These are phyloP conservation scores for Catagonus wagneri DNA, from an alignment of 2,113 vertebrate genomes.

Conservation along the genomic window DNA sequence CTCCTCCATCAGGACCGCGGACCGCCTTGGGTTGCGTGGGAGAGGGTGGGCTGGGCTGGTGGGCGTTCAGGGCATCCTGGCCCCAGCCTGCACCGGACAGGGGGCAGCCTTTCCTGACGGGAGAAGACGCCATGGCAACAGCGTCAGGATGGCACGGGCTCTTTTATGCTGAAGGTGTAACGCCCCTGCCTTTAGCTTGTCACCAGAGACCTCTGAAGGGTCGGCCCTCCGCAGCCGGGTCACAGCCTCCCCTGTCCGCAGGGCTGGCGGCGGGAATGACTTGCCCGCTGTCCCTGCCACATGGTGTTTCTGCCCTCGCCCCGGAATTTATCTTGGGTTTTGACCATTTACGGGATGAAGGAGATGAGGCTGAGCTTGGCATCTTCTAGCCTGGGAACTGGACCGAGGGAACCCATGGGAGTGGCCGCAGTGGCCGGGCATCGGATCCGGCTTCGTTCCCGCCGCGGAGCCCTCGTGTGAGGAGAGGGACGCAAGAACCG, in stretches of 20 bases:
- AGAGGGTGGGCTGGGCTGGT: too few species aligned
- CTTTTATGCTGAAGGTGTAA: neutral
- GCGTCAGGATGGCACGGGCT: neutral
- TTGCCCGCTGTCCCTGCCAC: neutral
- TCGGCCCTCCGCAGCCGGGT: neutral
- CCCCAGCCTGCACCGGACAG: neutral
- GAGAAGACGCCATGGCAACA: slow-evolving; percentile 25
- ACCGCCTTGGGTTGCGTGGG: too few species aligned
- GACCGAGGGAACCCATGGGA: neutral
- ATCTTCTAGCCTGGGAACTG: slow-evolving; percentile 1
- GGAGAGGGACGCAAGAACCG: slow-evolving; percentile 60
- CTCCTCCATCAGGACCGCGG: too few species aligned
- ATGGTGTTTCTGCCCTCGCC: slow-evolving; percentile 37
- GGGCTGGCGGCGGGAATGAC: slow-evolving; percentile 22
- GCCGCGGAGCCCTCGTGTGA: slow-evolving; percentile 58
- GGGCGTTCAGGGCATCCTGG: slow-evolving; percentile 8
- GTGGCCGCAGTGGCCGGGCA: neutral
- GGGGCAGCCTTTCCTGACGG: slow-evolving; percentile 47
- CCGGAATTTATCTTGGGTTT: slow-evolving; percentile 64
- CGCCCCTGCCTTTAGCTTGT: neutral
- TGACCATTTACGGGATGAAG: slow-evolving; percentile 50
- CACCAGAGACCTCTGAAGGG: neutral
- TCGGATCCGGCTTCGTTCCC: slow-evolving; percentile 77
- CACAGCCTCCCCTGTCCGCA: neutral
- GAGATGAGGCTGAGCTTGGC: slow-evolving; percentile 61